Percentiles rank a stretch among this genome's conserved stretches.
phyloP scores from a whole-genome alignment of 2,797 vertebrate genomes.

The Falco cherrug region DNA sequence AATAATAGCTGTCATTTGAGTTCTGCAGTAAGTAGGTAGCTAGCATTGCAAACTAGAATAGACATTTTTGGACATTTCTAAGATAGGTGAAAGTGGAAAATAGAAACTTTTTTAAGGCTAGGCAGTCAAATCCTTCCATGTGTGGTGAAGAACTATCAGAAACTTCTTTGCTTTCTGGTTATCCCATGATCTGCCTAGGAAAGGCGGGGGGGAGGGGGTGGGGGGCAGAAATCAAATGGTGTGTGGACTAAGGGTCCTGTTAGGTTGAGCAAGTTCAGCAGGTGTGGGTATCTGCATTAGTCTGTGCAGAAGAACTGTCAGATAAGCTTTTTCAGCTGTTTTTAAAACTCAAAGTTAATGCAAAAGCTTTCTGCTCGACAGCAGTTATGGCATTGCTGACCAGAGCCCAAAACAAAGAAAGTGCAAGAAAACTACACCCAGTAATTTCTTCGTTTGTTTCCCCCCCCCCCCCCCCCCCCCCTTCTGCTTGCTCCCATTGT shows the following conservation, averaged over 20 bases:
- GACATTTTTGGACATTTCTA: neutral
- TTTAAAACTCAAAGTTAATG: neutral
- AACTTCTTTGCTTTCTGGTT: neutral
- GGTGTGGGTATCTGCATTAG: neutral
- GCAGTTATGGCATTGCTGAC: neutral
- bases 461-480: too few species aligned
- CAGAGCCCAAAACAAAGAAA: neutral
- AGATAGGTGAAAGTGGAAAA: neutral
- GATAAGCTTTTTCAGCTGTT: too few species aligned
- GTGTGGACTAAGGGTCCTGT: accelerated
- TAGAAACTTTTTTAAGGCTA: neutral
- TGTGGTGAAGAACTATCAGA: neutral
- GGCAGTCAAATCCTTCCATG: neutral
- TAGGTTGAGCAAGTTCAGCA: neutral
- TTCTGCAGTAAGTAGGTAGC: neutral
- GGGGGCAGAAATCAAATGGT: neutral
- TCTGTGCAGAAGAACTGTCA: neutral
- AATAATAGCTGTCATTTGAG: neutral
- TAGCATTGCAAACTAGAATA: neutral
- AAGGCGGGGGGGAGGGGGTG: neutral
- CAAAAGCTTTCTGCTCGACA: neutral
- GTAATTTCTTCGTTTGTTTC: neutral
- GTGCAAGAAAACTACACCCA: neutral
- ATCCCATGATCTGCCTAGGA: neutral
- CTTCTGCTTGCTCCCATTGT: neutral